phyloP scores from a whole-genome alignment of 2,888 invertebrate species.

The Frankliniella fusca region DNA sequence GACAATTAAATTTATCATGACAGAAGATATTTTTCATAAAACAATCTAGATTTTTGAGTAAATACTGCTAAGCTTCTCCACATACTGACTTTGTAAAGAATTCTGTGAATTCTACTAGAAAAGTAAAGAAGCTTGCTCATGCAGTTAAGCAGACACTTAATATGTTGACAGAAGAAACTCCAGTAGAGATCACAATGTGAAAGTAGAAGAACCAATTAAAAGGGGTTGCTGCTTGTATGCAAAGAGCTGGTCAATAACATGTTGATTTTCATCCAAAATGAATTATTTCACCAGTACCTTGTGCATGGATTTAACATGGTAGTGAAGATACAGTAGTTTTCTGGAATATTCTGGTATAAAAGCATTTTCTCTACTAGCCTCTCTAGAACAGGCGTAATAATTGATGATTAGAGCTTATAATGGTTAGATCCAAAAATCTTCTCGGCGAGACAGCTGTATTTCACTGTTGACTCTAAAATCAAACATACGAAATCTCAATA shows the following conservation, averaged over 20 bases:
- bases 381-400: not conserved
- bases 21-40: not conserved
- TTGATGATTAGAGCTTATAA: not conserved
- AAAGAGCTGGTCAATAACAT: too few species aligned
- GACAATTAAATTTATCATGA: not conserved
- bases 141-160: not conserved
- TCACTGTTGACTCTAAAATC: not conserved
- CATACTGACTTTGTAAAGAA: not conserved
- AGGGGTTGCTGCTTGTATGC: too few species aligned
- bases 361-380: not conserved
- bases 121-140: not conserved
- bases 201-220: too few species aligned
- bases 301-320: not conserved
- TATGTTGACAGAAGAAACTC: not conserved
- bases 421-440: not conserved
- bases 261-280: too few species aligned
- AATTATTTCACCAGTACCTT: not conserved
- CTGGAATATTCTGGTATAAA: not conserved
- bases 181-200: not conserved
- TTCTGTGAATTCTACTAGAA: conserved; percentile 11
- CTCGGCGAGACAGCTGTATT: not conserved
- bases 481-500: not conserved
- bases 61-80: not conserved
- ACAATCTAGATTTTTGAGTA: not conserved
- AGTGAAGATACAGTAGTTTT: not conserved